Evolutionary conservation across 2,888 invertebrate species (phyloP).

Genomic region (Sphaeridia pumilis): DNA sequence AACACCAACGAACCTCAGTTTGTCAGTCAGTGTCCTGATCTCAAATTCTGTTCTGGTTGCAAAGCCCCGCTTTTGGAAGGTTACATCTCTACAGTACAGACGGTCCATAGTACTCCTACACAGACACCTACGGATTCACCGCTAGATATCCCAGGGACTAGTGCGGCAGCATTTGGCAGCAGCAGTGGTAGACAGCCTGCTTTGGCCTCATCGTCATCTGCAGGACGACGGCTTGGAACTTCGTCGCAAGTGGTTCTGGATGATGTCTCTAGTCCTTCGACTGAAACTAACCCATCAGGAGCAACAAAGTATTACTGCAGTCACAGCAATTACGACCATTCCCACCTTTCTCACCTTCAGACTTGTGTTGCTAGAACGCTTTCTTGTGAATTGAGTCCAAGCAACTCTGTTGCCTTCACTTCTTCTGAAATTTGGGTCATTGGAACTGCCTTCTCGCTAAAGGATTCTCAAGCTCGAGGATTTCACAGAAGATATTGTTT

Average conservation of each 20-base stretch:
- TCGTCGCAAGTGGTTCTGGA: constrained; percentile 15
- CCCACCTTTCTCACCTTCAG: constrained; percentile 34
- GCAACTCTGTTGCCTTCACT: constrained; percentile 36
- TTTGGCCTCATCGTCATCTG: background rate
- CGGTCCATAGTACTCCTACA: constrained; percentile 30
- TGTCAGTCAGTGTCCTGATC: constrained; percentile 36
- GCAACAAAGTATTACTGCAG: constrained; percentile 35
- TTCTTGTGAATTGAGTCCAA: constrained; percentile 35
- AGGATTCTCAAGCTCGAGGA: constrained; percentile 33
- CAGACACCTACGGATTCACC: constrained; percentile 23
- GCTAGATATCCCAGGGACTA: background rate
- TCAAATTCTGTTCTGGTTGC: constrained; percentile 36
- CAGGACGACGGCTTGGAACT: background rate
- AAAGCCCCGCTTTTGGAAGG: constrained; percentile 36
- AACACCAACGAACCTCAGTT: constrained; percentile 36
- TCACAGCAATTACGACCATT: constrained; percentile 35
- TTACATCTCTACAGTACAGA: constrained; percentile 36
- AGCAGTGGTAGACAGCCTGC: too few relatives aligned
- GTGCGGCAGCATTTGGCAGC: background rate
- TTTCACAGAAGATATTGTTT: constrained; percentile 32
- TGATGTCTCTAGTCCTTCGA: constrained; percentile 14
- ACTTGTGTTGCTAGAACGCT: constrained; percentile 34
- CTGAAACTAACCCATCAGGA: constrained; percentile 21
- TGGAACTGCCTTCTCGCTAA: constrained; percentile 34
- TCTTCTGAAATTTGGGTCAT: constrained; percentile 36